These are phyloP conservation scores for Polypedilum pembai DNA, from an alignment of 1,140 invertebrate species.

Conservation along the genomic window DNA sequence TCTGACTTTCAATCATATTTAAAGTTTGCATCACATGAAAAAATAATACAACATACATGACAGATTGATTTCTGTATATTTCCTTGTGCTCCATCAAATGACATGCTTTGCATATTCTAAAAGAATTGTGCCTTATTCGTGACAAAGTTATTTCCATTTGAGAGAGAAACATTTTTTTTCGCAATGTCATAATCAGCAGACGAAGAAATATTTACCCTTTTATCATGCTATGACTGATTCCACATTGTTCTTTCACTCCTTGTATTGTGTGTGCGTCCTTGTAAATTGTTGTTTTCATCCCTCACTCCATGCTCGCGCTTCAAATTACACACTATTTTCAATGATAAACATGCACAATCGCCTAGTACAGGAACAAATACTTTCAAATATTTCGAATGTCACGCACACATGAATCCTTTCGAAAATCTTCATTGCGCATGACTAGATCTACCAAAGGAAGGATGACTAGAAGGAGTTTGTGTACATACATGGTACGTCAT, in stretches of 20 bases:
- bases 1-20: no score
- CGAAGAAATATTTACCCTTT: not conserved
- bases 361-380: not conserved
- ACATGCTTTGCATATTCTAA: no score
- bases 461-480: not conserved
- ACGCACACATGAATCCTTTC: not conserved
- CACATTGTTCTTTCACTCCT: not conserved
- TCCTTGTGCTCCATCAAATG: no score
- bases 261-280: not conserved
- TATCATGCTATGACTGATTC: not conserved
- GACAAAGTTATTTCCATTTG: not conserved
- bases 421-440: not conserved
- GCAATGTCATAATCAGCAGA: constrained; percentile 16
- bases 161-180: not conserved
- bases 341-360: no score
- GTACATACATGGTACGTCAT: not conserved
- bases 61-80: no score
- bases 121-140: not conserved
- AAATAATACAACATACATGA: no score
- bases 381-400: not conserved
- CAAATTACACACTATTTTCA: not conserved
- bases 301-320: not conserved
- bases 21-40: no score
- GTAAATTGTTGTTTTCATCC: not conserved
- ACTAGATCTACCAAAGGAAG: not conserved